Percentiles rank a stretch among this genome's conserved stretches.
Conservation (phyloP, 2,888 invertebrate species). For the Eupithecia pulchellata region DNA sequence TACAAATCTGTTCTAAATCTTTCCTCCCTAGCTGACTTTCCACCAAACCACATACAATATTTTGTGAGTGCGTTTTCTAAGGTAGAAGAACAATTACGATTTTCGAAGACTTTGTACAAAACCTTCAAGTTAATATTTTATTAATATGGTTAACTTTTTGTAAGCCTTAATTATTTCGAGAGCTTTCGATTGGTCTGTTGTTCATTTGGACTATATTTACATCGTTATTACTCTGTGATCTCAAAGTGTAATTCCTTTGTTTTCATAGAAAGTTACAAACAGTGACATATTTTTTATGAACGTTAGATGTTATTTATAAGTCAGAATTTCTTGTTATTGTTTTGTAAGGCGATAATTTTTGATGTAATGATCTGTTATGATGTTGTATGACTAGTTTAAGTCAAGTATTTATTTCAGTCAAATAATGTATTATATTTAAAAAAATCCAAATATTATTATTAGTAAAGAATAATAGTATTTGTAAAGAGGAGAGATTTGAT, state of each 20-base stretch:
- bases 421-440: neutral
- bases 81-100: no score
- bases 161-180: neutral
- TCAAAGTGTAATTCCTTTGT: slow-evolving; percentile 41
- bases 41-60: no score
- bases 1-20: no score
- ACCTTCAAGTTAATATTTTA: no score
- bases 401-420: slow-evolving; percentile 1
- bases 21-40: no score
- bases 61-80: no score
- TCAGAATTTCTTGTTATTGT: slow-evolving; percentile 41
- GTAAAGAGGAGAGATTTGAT: no score
- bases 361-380: slow-evolving; percentile 28
- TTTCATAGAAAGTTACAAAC: slow-evolving; percentile 40
- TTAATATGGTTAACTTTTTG: no score
- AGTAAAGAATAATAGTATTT: no score
- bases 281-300: slow-evolving; percentile 29
- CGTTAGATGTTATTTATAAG: slow-evolving; percentile 31
- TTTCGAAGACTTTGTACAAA: no score
- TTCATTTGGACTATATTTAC: neutral
- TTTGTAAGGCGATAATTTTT: slow-evolving; percentile 33
- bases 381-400: neutral
- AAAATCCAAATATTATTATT: neutral
- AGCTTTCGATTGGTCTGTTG: neutral
- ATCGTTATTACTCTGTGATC: slow-evolving; percentile 37